Evolutionary conservation across 2,888 invertebrate species (phyloP), one percentile per base, ranked within the genome.

Genomic region (Flexamia atlantica): DNA sequence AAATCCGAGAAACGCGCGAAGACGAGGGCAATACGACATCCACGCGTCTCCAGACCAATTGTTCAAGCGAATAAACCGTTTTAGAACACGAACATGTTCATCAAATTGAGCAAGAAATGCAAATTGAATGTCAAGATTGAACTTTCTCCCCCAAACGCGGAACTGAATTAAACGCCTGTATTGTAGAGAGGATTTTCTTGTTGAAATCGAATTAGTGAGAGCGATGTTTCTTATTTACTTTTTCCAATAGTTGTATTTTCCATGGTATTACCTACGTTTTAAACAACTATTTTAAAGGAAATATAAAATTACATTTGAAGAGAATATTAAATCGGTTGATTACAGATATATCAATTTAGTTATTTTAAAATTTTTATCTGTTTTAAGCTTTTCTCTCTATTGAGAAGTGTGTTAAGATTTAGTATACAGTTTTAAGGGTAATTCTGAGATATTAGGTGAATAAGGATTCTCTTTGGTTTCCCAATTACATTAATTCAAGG

Each of bases 11-110:
- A 53, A 53, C 10, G 2, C 23, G 53, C 20, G 53, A 14, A 53
- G 53, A 53, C 53, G 23, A 46, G 46, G n/a, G 46, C 46, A 46
- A 46, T 17, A 17, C 46, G n/a, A 53, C 53, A 23, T 23, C 20
- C 53, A 53, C 53, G 53, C 53, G 53, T 53, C 23, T 53, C 53
- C 2, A 53, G 53, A 20, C 53, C 53, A 53, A 53, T 53, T 53
- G 53, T 53, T 53, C 53, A 53, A 53, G 53, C 53, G 53, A 53
- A 53, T 53, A 53, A 53, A 53, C 53, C 53, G 53, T 23, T 23
- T 53, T 53, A 53, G 53, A 53, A 53, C 53, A 53, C 53, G 53
- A 53, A 53, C 53, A 53, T 53, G 53, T 53, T 53, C 53, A 53
- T 53, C 53, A 53, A 53, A 53, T 53, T 53, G 53, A 53, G 53